A percentile compares a stretch with the other conserved stretches of the same genome.
These are phyloP conservation scores for Danio kyathit DNA, from an alignment of 2,797 vertebrate genomes.

Conservation along the genomic window DNA sequence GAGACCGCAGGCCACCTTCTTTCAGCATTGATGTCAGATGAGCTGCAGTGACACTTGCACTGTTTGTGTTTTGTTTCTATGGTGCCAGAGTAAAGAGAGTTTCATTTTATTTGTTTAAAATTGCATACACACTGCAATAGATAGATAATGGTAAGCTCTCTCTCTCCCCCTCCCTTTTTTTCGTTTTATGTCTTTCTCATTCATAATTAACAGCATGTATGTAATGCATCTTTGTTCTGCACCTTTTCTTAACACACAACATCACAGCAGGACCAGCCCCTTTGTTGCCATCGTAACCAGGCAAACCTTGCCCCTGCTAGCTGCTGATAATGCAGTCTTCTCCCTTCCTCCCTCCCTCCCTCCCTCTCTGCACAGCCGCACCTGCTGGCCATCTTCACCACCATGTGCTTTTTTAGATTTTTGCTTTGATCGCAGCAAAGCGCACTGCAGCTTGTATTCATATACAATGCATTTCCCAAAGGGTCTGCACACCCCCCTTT, in stretches of 20 bases:
- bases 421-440: slow-evolving; percentile 16
- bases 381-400: slow-evolving; percentile 15
- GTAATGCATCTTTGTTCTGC: slow-evolving; percentile 60
- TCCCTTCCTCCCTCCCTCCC: not conserved
- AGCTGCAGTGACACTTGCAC: not conserved
- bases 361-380: slow-evolving; percentile 9
- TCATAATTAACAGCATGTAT: slow-evolving; percentile 75
- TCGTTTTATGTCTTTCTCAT: slow-evolving; percentile 61
- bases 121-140: slow-evolving; percentile 18
- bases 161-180: not conserved
- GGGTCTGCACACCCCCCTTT: not conserved
- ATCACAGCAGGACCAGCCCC: slow-evolving; percentile 64
- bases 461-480: not conserved
- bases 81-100: slow-evolving; percentile 52
- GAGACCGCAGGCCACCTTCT: not conserved
- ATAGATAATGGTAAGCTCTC: slow-evolving; percentile 9
- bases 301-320: slow-evolving; percentile 67
- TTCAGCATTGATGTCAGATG: slow-evolving; percentile 6
- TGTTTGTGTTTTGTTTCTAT: slow-evolving; percentile 38
- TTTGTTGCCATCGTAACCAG: slow-evolving; percentile 72
- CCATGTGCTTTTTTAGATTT: not conserved
- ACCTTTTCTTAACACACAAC: slow-evolving; percentile 63
- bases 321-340: slow-evolving; percentile 71
- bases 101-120: slow-evolving; percentile 55
- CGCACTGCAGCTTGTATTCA: not conserved